These are phyloP conservation scores for Syrmaticus mikado DNA, from an alignment of 2,113 vertebrate species.

Conservation along the genomic window DNA sequence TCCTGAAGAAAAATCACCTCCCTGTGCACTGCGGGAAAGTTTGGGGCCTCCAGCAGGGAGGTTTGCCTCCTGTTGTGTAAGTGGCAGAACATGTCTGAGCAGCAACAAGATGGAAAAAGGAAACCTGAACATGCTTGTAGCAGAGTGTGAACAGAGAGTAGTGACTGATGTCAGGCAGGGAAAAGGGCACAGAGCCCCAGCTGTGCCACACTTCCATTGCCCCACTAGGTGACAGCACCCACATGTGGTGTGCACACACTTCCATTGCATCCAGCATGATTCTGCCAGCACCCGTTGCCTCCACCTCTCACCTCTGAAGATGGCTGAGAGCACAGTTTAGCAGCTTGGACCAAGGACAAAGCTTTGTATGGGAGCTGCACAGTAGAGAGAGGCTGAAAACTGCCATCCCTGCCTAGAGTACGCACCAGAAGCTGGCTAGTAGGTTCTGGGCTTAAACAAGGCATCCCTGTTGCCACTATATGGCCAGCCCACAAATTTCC, in stretches of 20 bases:
- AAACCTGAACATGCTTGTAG: not conserved
- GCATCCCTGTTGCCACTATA: not conserved
- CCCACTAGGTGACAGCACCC: slow-evolving; percentile 65
- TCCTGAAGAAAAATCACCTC: not conserved
- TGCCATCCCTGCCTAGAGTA: not conserved
- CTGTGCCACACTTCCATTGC: not conserved
- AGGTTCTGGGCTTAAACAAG: not conserved
- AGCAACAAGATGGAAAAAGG: slow-evolving; percentile 12
- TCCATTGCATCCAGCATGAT: not conserved
- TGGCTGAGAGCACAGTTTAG: rapidly evolving
- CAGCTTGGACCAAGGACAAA: not conserved
- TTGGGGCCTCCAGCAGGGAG: rapidly evolving
- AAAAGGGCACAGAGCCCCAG: not conserved
- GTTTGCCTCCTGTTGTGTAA: not conserved
- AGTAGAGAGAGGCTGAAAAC: not conserved
- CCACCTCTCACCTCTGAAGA: not conserved
- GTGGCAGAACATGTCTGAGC: not conserved
- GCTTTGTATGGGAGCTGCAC: not conserved
- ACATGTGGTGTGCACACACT: not conserved
- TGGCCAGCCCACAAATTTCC: not conserved
- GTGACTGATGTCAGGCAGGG: not conserved
- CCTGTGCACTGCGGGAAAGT: not conserved
- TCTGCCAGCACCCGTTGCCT: not conserved
- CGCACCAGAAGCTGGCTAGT: not conserved
- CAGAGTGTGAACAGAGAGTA: not conserved